Percentiles rank a stretch among this genome's conserved stretches.
Evolutionary conservation across 1,140 invertebrate genomes (phyloP).

Genomic region (Bactericera cockerelli): DNA sequence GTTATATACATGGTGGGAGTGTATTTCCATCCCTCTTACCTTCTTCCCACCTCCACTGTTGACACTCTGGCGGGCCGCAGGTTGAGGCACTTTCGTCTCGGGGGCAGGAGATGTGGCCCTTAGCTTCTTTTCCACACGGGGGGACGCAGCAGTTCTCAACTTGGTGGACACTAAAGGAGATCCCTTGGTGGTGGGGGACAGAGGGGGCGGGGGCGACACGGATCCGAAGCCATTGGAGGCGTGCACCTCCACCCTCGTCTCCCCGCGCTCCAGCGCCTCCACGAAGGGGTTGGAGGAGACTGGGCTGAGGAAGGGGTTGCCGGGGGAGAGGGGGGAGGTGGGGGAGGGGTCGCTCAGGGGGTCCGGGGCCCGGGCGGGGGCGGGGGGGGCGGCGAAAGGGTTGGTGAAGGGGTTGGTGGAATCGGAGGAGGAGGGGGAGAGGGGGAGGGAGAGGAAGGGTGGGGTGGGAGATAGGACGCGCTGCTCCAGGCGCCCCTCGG

Average conservation of each 20-base stretch:
- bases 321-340: conserved; percentile 21
- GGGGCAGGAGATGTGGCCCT: background rate
- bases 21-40: too few species aligned
- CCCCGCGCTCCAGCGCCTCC: conserved; percentile 14
- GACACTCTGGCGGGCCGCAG: background rate
- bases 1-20: too few species aligned
- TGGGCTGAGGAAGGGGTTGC: conserved; percentile 35
- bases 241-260: conserved; percentile 28
- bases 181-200: conserved; percentile 8
- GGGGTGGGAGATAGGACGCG: conserved; percentile 24
- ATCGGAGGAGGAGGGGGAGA: conserved; percentile 14
- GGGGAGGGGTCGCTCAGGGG: conserved; percentile 16
- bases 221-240: conserved; percentile 30
- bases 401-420: conserved; percentile 20
- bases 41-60: background rate
- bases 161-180: conserved; percentile 15
- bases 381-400: conserved; percentile 12
- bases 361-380: conserved; percentile 16
- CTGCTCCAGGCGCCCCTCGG: conserved; percentile 33
- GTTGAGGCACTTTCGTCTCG: background rate
- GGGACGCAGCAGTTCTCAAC: background rate
- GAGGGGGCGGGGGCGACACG: conserved; percentile 22
- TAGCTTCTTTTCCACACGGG: background rate
- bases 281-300: conserved; percentile 32
- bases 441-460: conserved; percentile 19